Base-by-base conservation (phyloP, 2,797 vertebrate genomes). In the Megaceryle alcyon region DNA sequence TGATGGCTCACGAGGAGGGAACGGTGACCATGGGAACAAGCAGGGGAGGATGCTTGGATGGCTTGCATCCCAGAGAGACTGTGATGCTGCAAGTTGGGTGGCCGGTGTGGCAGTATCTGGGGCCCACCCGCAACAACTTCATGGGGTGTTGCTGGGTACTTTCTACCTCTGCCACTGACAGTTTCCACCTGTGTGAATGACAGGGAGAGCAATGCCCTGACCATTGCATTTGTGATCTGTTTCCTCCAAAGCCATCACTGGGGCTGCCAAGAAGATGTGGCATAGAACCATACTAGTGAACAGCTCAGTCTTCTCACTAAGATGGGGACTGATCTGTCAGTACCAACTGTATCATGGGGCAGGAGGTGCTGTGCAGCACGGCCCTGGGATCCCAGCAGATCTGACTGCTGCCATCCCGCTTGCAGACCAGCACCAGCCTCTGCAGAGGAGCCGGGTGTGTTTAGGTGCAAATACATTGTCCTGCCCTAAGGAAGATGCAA, bases 251-350 rank as follows among this genome's bases (percentile, higher is more conserved):
- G 18, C 44, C 22, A 13, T 12, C 33, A 16, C 33, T 7, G 17
- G 33, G 25, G 15, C 53, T 92, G 22, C 44, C 49, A 70, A 18
- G 64, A 80, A 51, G 12, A 14, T 28, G 53, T 53, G 80, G 25
- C 33, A 35, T 43, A 35, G 54, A 53, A 7, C 44, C 2, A 0
- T 14, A 18, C 4, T 7, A 14, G 28, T 3, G 46, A 49, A 8
- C 37, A 75, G 19, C 28, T 81, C 19, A 3, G 10, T 59, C 2
- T 1, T 53, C 44, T 31, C 65, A 41, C 20, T 4, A 1, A 19
- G 10, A 7, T 9, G n/a, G 49, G 60, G 31, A 46, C 54, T 17
- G 65, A 14, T 51, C 33, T n/a, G 53, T 44, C 29, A 8, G 11
- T n/a, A 25, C 14, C 39, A 21, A 29, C 16, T 53, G 10, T 15